Conservation (phyloP, 2,113 vertebrate species). For the Protobothrops mucrosquamatus region DNA sequence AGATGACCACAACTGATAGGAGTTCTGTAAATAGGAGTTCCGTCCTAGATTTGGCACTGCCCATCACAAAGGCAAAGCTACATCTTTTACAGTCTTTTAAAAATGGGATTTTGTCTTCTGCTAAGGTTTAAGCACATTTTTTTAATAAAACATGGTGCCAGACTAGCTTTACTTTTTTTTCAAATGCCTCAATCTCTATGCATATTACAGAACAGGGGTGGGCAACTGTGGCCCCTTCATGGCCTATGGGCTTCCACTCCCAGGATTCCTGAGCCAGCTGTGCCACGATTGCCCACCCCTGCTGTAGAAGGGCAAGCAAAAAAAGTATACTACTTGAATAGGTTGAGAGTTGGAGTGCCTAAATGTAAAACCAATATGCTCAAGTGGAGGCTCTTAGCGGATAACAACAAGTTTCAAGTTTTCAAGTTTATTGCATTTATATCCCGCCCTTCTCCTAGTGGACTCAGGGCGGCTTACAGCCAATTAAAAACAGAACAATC, state of each 20-base stretch:
- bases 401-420: no score
- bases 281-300: no score
- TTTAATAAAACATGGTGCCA: neutral
- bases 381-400: neutral
- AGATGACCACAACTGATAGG: neutral
- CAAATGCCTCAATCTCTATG: neutral
- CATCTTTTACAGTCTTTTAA: neutral
- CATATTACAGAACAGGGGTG: neutral
- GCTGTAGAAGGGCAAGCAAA: neutral
- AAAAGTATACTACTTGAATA: neutral
- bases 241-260: neutral
- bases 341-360: neutral
- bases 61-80: neutral
- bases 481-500: no score
- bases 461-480: no score
- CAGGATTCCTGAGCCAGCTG: no score
- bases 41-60: neutral
- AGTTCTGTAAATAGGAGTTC: neutral
- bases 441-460: no score
- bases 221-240: neutral
- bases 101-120: neutral
- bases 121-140: neutral
- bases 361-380: neutral
- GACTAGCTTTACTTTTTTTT: neutral
- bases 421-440: no score